These are phyloP conservation scores for Acanthopleura granulata DNA, from an alignment of 2,888 invertebrate species.

Conservation along the genomic window DNA sequence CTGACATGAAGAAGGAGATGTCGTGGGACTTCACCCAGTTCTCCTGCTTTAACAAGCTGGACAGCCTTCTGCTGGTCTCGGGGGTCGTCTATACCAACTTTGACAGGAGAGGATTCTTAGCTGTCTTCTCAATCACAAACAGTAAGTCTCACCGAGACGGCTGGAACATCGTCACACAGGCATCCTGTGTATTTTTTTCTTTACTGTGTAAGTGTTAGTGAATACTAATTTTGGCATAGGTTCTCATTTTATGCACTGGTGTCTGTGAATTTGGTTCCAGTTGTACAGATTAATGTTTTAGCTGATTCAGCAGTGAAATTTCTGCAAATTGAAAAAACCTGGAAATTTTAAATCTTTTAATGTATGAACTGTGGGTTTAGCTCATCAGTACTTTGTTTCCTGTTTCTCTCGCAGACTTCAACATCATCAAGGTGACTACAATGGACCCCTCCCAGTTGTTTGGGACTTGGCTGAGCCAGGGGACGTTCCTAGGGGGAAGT, in stretches of 20 bases:
- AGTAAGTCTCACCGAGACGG: no score
- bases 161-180: no score
- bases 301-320: no score
- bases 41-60: slow-evolving; percentile 49
- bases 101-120: slow-evolving; percentile 50
- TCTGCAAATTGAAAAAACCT: no score
- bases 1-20: slow-evolving; percentile 42
- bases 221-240: no score
- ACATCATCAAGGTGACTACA: slow-evolving; percentile 43
- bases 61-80: slow-evolving; percentile 49
- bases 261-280: no score
- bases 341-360: no score
- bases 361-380: no score
- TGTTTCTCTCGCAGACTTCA: slow-evolving; percentile 36
- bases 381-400: no score
- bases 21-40: slow-evolving; percentile 55
- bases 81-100: slow-evolving; percentile 45
- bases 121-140: slow-evolving; percentile 45
- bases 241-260: no score
- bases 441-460: slow-evolving; percentile 57
- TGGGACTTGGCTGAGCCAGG: slow-evolving; percentile 52
- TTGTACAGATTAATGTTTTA: no score
- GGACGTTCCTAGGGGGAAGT: slow-evolving; percentile 51
- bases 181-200: background rate
- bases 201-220: no score